Base-by-base conservation (phyloP, 2,113 vertebrate genomes). In the Ifrita kowaldi region DNA sequence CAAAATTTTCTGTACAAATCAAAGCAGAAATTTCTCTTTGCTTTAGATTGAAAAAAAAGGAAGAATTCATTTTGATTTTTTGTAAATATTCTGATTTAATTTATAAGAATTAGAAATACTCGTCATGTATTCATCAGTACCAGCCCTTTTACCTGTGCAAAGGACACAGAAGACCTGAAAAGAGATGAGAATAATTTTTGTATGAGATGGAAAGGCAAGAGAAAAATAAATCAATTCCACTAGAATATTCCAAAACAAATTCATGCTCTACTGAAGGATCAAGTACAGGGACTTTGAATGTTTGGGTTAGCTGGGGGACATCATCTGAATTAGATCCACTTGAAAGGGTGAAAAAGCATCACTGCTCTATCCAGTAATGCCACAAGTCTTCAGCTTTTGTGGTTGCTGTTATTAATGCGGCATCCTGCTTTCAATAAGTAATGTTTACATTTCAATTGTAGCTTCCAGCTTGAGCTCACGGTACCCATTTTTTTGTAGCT, bases 401-500 rank as follows among this genome's bases (percentile, higher is more conserved):
- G 21, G 39, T 84, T 55, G 39, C n/a, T 78, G 49, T 90, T 89
- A 81, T 74, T 83, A 88, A 59, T 57, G 53, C 0, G 0, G 53
- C 50, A 79, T 79, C 89, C 87, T 89, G 32, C 59, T 84, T 88
- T 90, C 84, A 69, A 4, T 57, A 89, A 73, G 15, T 22, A 84
- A 77, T 82, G 42, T 93, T 93, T 94, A 67, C 64, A 64, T 93
- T 97, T 91, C 89, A 91, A 24, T 62, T 65, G 52, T 76, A 76
- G 53, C 79, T 96, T 93, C 70, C 84, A 96, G 8, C 44, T 21
- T 77, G 42, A 95, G 68, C 69, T 91, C 81, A 69, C 33, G 60
- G 30, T 87, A 73, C 49, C 49, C 39, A 4, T 47, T 73, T 89
- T 89, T 93, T 80, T 63, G 39, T 82, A 80, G 63, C 50, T 93